Percentiles rank a stretch among this genome's conserved stretches.
Conservation (phyloP, 2,888 invertebrate species). For the Lithophane semibrunnea region DNA sequence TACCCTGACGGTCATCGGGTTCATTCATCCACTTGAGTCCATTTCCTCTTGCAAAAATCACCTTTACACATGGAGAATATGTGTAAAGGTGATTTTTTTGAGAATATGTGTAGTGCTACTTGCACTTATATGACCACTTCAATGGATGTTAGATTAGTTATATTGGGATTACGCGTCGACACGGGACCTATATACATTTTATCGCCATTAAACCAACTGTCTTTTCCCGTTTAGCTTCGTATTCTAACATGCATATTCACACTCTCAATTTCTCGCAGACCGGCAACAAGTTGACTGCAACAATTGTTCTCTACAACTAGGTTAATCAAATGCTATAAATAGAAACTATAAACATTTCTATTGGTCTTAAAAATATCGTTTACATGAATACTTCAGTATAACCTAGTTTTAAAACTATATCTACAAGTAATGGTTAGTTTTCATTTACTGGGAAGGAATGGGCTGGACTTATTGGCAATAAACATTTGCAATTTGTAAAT, state of each 20-base stretch:
- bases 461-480: too few relatives aligned
- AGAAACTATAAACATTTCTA: conserved; percentile 32
- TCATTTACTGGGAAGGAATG: neutral
- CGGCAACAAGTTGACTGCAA: neutral
- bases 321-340: conserved; percentile 48
- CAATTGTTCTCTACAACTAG: conserved; percentile 38
- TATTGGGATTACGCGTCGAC: neutral
- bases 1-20: too few relatives aligned
- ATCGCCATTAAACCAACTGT: neutral
- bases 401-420: conserved; percentile 28
- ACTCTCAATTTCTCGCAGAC: neutral
- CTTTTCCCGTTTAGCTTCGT: neutral
- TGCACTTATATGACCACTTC: neutral
- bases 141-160: neutral
- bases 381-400: conserved; percentile 6
- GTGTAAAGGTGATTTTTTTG: too few relatives aligned
- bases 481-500: too few relatives aligned
- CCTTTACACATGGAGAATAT: too few relatives aligned
- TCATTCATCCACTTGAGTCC: neutral
- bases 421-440: conserved; percentile 17
- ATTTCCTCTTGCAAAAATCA: neutral
- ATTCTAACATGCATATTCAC: neutral
- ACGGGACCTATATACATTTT: neutral
- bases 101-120: neutral
- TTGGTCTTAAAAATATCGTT: conserved; percentile 39